Conservation (phyloP, 2,888 invertebrate species). For the Paralinhomoeus sp. region DNA sequence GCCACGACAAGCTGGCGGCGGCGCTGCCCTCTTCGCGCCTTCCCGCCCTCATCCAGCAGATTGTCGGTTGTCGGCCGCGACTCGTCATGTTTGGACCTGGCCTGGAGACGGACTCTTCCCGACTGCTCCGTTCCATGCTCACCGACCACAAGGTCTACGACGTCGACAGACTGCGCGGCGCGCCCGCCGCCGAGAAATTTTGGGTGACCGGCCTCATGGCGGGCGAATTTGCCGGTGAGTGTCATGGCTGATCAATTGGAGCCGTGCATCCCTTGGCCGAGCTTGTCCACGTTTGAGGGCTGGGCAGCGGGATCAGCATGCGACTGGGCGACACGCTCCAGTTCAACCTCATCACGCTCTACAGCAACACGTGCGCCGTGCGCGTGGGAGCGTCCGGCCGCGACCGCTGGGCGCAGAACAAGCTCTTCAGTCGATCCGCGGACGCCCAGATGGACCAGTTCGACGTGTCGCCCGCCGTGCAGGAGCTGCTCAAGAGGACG, state of each 20-base stretch:
- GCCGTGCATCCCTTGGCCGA: too few species aligned
- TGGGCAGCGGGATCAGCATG: conserved; percentile 6
- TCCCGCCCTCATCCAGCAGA: neutral
- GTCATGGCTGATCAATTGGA: neutral
- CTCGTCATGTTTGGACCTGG: conserved; percentile 7
- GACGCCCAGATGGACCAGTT: neutral
- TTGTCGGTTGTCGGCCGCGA: neutral
- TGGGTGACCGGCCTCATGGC: conserved; percentile 5
- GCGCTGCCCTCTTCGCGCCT: neutral
- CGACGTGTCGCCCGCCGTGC: conserved; percentile 1
- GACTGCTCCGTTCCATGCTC: conserved; percentile 4
- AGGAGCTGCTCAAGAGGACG: conserved; percentile 1
- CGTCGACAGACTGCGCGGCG: neutral
- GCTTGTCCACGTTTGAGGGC: neutral
- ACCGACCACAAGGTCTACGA: conserved; percentile 5
- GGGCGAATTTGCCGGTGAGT: conserved; percentile 4
- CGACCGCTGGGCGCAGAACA: conserved; percentile 2
- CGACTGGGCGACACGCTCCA: neutral
- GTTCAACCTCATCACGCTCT: conserved; percentile 4
- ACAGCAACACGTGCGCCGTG: conserved; percentile 2
- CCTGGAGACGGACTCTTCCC: conserved; percentile 3
- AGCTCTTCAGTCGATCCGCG: neutral
- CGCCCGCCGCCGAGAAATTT: neutral
- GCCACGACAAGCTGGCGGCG: neutral
- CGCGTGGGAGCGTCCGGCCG: conserved; percentile 1